Evolutionary conservation across 2,113 vertebrate genomes (phyloP), one percentile per base, ranked within the genome.

Genomic region (Alectura lathami): DNA sequence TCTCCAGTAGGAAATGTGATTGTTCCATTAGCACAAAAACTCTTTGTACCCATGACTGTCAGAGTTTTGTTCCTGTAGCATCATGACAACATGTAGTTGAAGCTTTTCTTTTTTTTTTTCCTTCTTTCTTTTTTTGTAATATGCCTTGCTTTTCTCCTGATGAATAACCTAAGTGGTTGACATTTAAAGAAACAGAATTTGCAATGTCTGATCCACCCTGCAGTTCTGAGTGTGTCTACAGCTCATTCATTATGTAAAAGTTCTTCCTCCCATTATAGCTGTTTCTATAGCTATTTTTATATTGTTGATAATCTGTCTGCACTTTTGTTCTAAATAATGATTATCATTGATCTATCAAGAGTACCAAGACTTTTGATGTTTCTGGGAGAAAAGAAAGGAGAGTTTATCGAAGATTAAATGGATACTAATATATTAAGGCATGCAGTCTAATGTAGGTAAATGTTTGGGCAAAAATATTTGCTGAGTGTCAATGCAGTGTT

Each of bases 171-270:
- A 62, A 80, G n/a, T 11, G 16, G 53, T 40, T 92, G 70, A 62
- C 94, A 92, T 83, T 92, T 91, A 76, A 83, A 83, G 81, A 85
- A 96, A 90, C 24, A 72, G 51, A 68, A 93, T 88, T 87, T 80
- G 50, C 66, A 18, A 32, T n/a, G 62, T 86, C 67, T 89, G 83
- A 94, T 85, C 70, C 7, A 53, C 57, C 57, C 59, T 79, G 54
- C 32, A 67, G 56, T 59, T 94, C 69, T 88, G 50, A 50, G 34
- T 88, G 76, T 30, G n/a, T 30, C 78, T 93, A 80, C 34, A 78
- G 90, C 21, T 78, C 66, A 83, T 81, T 90, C 56, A 36, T 92
- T 83, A 60, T 59, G 60, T 83, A 86, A 89, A 95, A 91, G 86
- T 54, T 16, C 24, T 78, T 85, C 62, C 63, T 86, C 60, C 38